Conservation (phyloP, 2,113 vertebrate species). For the Myxocyprinus asiaticus region DNA sequence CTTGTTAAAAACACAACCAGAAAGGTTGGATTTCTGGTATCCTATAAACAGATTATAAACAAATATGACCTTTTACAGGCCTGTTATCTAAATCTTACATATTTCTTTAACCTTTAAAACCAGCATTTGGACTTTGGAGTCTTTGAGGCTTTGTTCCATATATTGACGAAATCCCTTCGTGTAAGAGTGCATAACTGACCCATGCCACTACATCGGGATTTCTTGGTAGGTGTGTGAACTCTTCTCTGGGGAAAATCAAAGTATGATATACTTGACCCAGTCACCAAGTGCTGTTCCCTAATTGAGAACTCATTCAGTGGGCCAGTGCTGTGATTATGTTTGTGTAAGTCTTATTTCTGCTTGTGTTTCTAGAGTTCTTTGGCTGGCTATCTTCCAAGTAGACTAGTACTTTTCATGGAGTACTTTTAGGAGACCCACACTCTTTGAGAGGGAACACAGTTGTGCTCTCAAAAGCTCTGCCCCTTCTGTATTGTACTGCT, state of each 20-base stretch:
- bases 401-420: not conserved
- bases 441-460: not conserved
- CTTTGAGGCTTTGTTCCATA: not conserved
- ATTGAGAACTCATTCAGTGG: not conserved
- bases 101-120: not conserved
- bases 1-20: not conserved
- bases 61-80: not conserved
- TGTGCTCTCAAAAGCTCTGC: not conserved
- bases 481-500: not conserved
- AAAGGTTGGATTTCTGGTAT: not conserved
- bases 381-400: not conserved
- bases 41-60: not conserved
- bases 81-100: not conserved
- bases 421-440: not conserved
- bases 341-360: constrained; percentile 30
- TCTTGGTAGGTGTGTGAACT: constrained; percentile 33
- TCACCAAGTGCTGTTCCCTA: not conserved
- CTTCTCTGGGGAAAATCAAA: constrained; percentile 7
- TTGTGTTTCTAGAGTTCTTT: not conserved
- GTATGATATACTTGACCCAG: constrained; percentile 35
- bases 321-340: constrained; percentile 17
- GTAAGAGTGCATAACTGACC: not conserved
- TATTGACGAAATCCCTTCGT: not conserved
- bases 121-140: not conserved
- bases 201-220: constrained; percentile 11